phyloP scores from a whole-genome alignment of 2,797 vertebrate species.

The Spondyliosoma cantharus region DNA sequence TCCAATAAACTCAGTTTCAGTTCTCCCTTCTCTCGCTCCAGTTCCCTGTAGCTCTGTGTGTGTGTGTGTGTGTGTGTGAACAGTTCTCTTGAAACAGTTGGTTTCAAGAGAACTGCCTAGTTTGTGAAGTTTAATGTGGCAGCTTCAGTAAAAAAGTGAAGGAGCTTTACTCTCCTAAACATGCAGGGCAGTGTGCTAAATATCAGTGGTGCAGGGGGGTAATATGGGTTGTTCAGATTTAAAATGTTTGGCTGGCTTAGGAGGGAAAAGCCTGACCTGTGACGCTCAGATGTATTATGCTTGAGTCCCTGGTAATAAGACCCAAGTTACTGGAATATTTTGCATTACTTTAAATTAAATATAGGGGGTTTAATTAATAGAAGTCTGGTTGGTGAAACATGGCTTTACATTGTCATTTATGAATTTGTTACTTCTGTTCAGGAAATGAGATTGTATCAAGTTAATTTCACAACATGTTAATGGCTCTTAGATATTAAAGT shows the following conservation, averaged over 20 bases:
- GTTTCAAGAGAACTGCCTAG: background rate
- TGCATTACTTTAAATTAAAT: no score
- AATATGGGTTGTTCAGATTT: background rate
- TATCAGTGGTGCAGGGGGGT: background rate
- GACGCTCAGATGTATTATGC: background rate
- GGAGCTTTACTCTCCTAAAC: background rate
- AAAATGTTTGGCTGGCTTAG: background rate
- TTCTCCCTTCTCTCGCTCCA: slow-evolving; percentile 28
- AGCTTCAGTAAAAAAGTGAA: background rate
- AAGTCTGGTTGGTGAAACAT: background rate
- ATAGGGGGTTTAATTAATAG: no score
- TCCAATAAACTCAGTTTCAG: slow-evolving; percentile 29
- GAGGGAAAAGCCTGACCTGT: background rate
- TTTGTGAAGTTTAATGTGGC: background rate
- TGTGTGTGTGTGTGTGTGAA: background rate
- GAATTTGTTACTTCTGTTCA: background rate
- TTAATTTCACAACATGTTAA: background rate
- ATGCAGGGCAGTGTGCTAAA: background rate
- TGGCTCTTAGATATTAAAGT: background rate
- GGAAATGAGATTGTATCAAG: background rate
- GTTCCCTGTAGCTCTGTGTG: slow-evolving; percentile 20
- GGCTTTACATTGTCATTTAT: background rate
- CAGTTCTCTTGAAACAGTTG: no score
- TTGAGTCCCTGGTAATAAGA: background rate
- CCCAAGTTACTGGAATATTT: background rate